phyloP scores from a whole-genome alignment of 92 coral and sea anemone genomes.

The Phenganax stokvisi region DNA sequence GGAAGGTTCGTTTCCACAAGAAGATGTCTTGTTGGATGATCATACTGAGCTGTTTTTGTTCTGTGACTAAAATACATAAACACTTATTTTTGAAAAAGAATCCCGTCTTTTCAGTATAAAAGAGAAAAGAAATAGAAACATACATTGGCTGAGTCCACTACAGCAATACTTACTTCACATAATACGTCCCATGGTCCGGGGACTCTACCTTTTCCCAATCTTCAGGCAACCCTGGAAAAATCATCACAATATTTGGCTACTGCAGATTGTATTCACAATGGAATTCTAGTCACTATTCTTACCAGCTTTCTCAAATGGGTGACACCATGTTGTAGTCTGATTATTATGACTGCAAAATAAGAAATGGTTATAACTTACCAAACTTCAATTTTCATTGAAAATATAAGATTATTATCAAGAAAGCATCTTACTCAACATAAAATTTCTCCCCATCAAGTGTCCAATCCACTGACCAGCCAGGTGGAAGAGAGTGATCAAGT shows the following conservation, averaged over 20 bases:
- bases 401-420: background rate
- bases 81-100: background rate
- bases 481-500: constrained; percentile 81
- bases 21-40: constrained; percentile 65
- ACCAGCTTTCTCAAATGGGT: constrained; percentile 93
- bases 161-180: constrained; percentile 65
- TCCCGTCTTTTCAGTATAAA: background rate
- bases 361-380: background rate
- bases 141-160: background rate
- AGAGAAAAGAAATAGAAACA: background rate
- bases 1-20: constrained; percentile 51
- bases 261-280: background rate
- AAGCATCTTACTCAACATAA: constrained; percentile 75
- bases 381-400: background rate
- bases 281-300: background rate
- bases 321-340: constrained; percentile 86
- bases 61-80: constrained; percentile 52
- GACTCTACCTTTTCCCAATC: constrained; percentile 98
- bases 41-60: constrained; percentile 72
- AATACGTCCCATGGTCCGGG: constrained; percentile 87
- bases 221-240: constrained; percentile 66
- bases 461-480: constrained; percentile 84
- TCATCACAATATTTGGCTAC: background rate
- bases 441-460: constrained; percentile 83
- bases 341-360: constrained; percentile 71